Conservation (phyloP, 2,888 invertebrate genomes). For the Amiota communis region DNA sequence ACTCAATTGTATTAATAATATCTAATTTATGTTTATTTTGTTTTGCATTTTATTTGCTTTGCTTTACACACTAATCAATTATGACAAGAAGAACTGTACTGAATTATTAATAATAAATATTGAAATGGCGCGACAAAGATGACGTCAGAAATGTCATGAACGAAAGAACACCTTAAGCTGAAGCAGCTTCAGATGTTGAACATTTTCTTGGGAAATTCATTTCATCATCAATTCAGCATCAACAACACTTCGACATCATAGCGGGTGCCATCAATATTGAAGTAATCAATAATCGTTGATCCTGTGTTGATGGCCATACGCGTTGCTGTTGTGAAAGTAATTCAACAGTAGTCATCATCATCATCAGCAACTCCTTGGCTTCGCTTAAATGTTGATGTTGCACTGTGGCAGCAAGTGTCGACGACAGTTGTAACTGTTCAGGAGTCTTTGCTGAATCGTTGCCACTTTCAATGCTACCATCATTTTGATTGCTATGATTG, state of each 20-base stretch:
- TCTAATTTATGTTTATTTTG: constrained; percentile 2
- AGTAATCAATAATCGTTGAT: constrained; percentile 68
- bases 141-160: constrained; percentile 8
- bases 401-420: constrained; percentile 53
- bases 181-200: neutral
- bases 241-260: constrained; percentile 51
- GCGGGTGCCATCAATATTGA: constrained; percentile 42
- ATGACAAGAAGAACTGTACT: constrained; percentile 16
- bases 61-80: constrained; percentile 33
- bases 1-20: neutral
- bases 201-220: constrained; percentile 55
- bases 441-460: constrained; percentile 52
- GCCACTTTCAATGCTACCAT: constrained; percentile 53
- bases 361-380: neutral
- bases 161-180: constrained; percentile 55
- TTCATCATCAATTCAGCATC: constrained; percentile 69
- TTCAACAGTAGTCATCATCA: constrained; percentile 31
- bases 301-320: constrained; percentile 40
- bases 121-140: neutral
- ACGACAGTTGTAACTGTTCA: constrained; percentile 57
- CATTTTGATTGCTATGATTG: constrained; percentile 38
- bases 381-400: constrained; percentile 29
- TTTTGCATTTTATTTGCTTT: constrained; percentile 19
- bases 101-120: too few relatives aligned
- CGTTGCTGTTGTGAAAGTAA: neutral